Conservation (phyloP, 2,113 vertebrate species). For the Burhinus oedicnemus region DNA sequence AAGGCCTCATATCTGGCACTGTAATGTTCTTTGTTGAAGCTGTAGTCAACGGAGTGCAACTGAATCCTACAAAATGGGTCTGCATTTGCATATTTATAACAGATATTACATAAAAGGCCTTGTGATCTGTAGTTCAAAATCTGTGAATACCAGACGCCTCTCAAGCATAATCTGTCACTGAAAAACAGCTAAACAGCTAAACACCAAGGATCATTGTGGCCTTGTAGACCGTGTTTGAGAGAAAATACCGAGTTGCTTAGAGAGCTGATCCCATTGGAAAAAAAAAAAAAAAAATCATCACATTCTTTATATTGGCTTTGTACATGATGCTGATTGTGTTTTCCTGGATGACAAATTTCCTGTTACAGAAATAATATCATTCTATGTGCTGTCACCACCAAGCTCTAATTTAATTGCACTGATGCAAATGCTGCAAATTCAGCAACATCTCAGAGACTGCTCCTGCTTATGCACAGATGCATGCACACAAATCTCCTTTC, state of each 20-base stretch:
- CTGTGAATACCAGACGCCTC: neutral
- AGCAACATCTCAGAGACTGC: neutral
- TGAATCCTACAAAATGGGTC: neutral
- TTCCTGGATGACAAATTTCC: conserved; percentile 15
- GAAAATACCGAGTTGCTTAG: neutral
- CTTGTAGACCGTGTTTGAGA: neutral
- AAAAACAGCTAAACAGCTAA: neutral
- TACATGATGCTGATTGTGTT: neutral
- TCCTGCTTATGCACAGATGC: neutral
- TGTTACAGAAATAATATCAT: conserved; percentile 30
- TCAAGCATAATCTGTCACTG: neutral
- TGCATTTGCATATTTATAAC: conserved; percentile 38
- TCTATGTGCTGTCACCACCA: neutral
- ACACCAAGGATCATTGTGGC: neutral
- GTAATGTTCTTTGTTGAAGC: neutral
- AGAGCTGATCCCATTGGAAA: neutral
- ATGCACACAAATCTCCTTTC: neutral
- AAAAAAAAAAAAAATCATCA: neutral
- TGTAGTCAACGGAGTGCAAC: conserved; percentile 1
- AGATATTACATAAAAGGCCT: conserved; percentile 44
- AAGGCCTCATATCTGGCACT: neutral
- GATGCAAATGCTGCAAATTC: conserved; percentile 29
- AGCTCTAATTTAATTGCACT: conserved; percentile 33
- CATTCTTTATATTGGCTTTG: neutral
- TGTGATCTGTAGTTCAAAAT: conserved; percentile 30